Conservation (phyloP, 23 tunicate species). For the Trididemnum nubilum region DNA sequence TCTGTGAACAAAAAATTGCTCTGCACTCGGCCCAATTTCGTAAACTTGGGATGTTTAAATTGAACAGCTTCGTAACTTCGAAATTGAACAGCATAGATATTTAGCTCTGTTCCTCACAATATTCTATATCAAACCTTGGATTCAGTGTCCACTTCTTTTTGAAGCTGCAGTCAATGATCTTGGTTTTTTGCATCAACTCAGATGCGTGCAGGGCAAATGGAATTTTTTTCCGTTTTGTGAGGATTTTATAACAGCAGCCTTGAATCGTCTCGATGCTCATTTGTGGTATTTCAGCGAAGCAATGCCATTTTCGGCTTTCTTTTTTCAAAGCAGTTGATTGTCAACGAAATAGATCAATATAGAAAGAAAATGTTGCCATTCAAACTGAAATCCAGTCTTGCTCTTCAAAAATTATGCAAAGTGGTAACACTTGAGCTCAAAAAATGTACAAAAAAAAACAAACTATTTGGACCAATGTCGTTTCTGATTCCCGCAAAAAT, state of each 20-base stretch:
- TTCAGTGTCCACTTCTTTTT: neutral
- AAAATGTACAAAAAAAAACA: neutral
- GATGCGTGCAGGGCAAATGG: neutral
- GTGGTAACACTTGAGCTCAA: neutral
- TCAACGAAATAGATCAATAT: neutral
- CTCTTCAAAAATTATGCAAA: slow-evolving; percentile 7
- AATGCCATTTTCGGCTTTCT: neutral
- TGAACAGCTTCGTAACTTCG: no score
- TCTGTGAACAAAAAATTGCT: neutral
- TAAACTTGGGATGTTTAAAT: neutral
- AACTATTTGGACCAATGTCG: neutral
- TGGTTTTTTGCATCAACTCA: neutral
- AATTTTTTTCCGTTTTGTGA: neutral
- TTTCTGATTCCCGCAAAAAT: neutral
- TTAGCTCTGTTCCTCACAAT: neutral
- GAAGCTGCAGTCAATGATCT: neutral
- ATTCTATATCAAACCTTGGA: neutral
- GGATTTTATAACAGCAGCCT: neutral
- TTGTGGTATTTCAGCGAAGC: slow-evolving; percentile 13
- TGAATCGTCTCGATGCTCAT: slow-evolving; percentile 10
- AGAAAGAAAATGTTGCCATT: slow-evolving; percentile 1
- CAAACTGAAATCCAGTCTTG: neutral
- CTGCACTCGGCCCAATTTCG: neutral
- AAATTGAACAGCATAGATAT: neutral
- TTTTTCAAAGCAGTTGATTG: slow-evolving; percentile 3